Evolutionary conservation across 2,113 vertebrate species (phyloP).

Genomic region (Epinephelus fuscoguttatus): DNA sequence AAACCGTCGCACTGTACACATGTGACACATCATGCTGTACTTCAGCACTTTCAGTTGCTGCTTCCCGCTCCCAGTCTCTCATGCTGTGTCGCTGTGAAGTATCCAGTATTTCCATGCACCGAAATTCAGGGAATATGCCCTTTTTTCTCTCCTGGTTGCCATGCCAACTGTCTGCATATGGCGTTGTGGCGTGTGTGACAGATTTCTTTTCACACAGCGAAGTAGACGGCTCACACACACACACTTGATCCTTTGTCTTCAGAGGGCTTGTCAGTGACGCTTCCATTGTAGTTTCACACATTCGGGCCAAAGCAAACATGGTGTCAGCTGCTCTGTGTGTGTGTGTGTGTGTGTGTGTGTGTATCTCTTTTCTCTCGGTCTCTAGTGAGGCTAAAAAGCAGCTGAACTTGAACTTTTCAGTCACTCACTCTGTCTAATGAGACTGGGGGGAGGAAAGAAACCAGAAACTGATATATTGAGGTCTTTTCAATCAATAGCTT

Average conservation of each 20-base stretch:
- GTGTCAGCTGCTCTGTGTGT: slow-evolving; percentile 58
- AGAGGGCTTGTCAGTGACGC: slow-evolving; percentile 56
- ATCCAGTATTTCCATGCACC: slow-evolving; percentile 34
- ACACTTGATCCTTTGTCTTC: slow-evolving; percentile 72
- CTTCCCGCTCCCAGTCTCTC: not conserved
- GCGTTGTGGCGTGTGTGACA: slow-evolving; percentile 61
- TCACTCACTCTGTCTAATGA: not conserved
- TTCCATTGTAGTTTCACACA: slow-evolving; percentile 71
- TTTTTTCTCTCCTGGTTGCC: slow-evolving; percentile 60
- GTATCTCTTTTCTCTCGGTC: slow-evolving; percentile 10
- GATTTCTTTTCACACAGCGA: slow-evolving; percentile 52
- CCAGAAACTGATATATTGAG: not conserved
- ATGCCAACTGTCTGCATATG: slow-evolving; percentile 66
- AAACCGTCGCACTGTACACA: not conserved
- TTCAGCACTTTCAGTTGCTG: slow-evolving; percentile 3
- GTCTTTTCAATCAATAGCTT: slow-evolving; percentile 27
- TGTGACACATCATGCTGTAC: not conserved
- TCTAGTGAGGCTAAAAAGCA: slow-evolving; percentile 10
- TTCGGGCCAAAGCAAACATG: slow-evolving; percentile 69
- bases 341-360: slow-evolving; percentile 3
- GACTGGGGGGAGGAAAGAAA: not conserved
- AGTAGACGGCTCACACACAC: slow-evolving; percentile 44
- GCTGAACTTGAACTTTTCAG: slow-evolving; percentile 52
- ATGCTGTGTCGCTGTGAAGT: slow-evolving; percentile 21
- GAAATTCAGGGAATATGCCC: slow-evolving; percentile 47